Evolutionary conservation across 30 jellyfish, hydroid and myxozoan species (phyloP), one percentile per base, ranked within the genome.

Genomic region (Haliclystus octoradiatus): DNA sequence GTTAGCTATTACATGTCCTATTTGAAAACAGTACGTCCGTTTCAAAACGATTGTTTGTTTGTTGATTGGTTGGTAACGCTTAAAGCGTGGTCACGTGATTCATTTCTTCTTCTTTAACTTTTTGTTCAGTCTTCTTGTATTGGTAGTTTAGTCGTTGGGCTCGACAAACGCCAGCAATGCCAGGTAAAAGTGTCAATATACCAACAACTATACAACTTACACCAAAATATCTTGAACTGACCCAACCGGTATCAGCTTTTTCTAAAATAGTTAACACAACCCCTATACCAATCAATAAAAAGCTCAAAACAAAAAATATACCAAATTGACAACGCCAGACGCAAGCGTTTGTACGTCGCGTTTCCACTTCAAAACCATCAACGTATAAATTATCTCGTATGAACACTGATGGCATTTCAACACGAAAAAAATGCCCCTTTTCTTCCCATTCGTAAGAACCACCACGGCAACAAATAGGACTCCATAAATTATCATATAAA

Each of bases 361-460:
- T 61, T 53, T 71, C 72, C 19, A 88, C 76, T 52, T 88, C 97
- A 51, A 50, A 66, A 2, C 97, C 97, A 72, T 88, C 94, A 0
- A 88, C 94, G 63, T 80, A 88, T 23, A 88, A 52, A 30, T 78
- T 91, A 40, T 88, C 97, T 12, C 76, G 77, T 31, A 88, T 75
- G 74, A 14, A 88, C 50, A 88, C 51, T 1, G 97, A 88, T 9
- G 94, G 97, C 22, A 88, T 68, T 69, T 88, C 97, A 25, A 88
- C 76, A 12, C 95, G 89, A 76, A 88, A 88, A 64, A 72, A 88
- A 69, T 88, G 97, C 33, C 97, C 97, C 25, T 63, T 71, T 35
- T 88, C 97, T 69, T 88, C 93, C 97, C 97, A 88, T 63, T 88
- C 97, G 81, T 80, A 78, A 1, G 70, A 83, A 9, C 97, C 97